Conservation (phyloP, 1,140 invertebrate genomes). For the Bombus pascuorum region DNA sequence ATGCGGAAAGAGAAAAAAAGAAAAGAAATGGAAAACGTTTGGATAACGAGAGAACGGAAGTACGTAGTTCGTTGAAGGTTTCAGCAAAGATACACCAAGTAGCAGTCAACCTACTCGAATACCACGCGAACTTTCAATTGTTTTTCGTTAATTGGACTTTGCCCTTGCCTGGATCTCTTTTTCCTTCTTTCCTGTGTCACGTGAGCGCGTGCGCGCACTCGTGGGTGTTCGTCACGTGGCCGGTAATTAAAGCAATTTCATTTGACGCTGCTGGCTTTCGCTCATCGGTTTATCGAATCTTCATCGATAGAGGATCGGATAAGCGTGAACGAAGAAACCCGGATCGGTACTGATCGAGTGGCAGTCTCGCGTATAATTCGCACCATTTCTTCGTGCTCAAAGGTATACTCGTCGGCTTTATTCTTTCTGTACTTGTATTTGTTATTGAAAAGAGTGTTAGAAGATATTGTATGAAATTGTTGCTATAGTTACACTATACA, state of each 20-base stretch:
- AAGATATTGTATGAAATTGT: too few relatives aligned
- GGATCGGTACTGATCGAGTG: neutral
- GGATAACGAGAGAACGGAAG: conserved; percentile 2
- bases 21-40: neutral
- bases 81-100: conserved; percentile 8
- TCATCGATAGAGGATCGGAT: conserved; percentile 2
- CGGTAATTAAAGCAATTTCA: conserved; percentile 26
- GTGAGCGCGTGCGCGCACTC: too few relatives aligned
- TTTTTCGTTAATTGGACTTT: conserved; percentile 49
- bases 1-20: neutral
- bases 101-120: conserved; percentile 10
- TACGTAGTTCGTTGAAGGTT: neutral
- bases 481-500: neutral
- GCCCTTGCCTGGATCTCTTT: neutral
- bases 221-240: neutral
- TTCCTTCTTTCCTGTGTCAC: too few relatives aligned
- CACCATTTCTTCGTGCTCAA: neutral
- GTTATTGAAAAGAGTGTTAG: neutral
- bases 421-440: too few relatives aligned
- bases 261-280: neutral
- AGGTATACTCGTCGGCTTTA: too few relatives aligned
- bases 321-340: conserved; percentile 4
- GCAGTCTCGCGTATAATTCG: neutral
- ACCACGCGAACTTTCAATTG: conserved; percentile 25
- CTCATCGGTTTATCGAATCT: conserved; percentile 30